These are phyloP conservation scores for Gymnoscelis rufifasciata DNA, from an alignment of 2,888 invertebrate genomes.

Conservation along the genomic window DNA sequence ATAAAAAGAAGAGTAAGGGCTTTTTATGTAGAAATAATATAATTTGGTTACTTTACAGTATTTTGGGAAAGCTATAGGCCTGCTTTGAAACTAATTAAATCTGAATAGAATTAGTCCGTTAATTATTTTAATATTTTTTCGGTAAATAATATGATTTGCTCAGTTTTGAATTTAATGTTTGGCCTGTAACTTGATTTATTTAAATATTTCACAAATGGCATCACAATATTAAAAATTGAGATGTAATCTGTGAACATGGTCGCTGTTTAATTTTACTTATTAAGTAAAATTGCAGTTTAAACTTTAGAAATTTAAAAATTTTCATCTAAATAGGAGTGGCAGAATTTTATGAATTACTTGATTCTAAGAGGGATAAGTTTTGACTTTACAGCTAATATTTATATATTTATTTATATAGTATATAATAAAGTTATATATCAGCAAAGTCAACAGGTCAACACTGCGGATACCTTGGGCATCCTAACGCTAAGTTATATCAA, in stretches of 20 bases:
- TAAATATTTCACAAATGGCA: conserved; percentile 31
- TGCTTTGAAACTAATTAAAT: not conserved
- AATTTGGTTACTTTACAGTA: conserved; percentile 18
- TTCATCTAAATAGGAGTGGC: conserved; percentile 43
- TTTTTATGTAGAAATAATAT: conserved; percentile 12
- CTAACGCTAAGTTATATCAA: conserved; percentile 70
- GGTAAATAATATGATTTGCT: too few species aligned
- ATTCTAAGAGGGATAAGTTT: conserved; percentile 69
- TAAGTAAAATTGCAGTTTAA: conserved; percentile 30
- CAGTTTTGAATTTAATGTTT: too few species aligned
- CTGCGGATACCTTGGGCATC: conserved; percentile 75
- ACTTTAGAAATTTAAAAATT: not conserved
- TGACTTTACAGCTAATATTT: conserved; percentile 61
- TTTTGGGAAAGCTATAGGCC: conserved; percentile 21
- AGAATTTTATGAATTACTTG: conserved; percentile 38
- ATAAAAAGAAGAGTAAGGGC: conserved; percentile 11
- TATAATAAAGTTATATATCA: conserved; percentile 49
- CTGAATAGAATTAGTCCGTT: too few species aligned
- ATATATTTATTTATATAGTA: conserved; percentile 31
- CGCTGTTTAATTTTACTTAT: conserved; percentile 19
- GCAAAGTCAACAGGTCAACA: conserved; percentile 69
- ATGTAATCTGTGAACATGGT: conserved; percentile 37
- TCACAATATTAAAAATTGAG: conserved; percentile 39
- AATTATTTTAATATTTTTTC: too few species aligned
- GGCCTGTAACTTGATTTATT: conserved; percentile 15